Base-by-base conservation (phyloP, 1,140 invertebrate species). In the Procambarus clarkii region DNA sequence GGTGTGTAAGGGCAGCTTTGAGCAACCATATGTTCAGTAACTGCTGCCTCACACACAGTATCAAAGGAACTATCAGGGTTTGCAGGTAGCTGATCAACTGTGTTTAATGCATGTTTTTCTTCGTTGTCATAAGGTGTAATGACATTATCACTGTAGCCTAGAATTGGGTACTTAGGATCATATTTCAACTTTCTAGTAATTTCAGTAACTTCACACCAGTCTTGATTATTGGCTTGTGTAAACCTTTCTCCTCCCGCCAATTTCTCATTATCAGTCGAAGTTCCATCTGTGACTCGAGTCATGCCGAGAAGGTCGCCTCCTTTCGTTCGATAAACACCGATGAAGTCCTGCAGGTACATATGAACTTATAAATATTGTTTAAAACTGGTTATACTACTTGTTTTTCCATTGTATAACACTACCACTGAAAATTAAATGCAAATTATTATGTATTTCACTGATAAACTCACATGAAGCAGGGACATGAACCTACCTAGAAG, bases 91-190 rank as follows among this genome's bases (percentile, higher is more conserved):
- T 34, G 34, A 34, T 58, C 34, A 13, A 58, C 54, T 58, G 54
- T 58, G 54, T 8, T 13, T 58, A 7, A 58, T 58, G 13, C 18
- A 0, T 69, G 64, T 4, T 69, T 69, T 69, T 11, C 64, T 69
- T 69, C 64, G 11, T 21, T 21, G 13, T 69, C 64, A 18, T 69
- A 18, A 18, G 78, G 11, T 21, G 78, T 7, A 11, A 21, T 80
- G 4, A 80, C 46, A 45, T 50, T 8, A 45, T 87, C 85, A 87
- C 85, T 87, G n/a, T 87, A 87, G 15, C 85, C 85, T n/a, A 87
- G 76, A 34, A 87, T 87, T 15, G 85, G 85, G 44, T 87, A 88
- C 46, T 80, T 80, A 11, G 86, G 77, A 80, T 88, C 86, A 50
- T 79, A 88, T 69, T 69, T 60, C 4, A 69, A 48, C 44, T 69